phyloP scores from a whole-genome alignment of 2,797 vertebrate species.

The Podargus strigoides region DNA sequence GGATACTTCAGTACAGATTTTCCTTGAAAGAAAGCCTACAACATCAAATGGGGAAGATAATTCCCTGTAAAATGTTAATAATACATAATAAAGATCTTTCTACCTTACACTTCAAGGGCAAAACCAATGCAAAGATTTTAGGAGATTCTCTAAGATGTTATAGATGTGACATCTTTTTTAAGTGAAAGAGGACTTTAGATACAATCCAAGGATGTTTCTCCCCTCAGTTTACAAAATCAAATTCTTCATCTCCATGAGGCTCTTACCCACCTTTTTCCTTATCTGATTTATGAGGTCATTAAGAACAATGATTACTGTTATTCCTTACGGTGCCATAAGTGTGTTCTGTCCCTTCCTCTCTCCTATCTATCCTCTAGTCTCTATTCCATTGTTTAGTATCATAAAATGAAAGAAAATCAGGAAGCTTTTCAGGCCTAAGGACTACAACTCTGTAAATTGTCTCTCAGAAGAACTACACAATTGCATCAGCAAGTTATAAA shows the following conservation, averaged over 20 bases:
- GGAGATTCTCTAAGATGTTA: not conserved
- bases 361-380: not conserved
- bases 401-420: not conserved
- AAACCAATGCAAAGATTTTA: not conserved
- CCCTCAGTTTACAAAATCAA: not conserved
- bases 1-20: not conserved
- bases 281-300: not conserved
- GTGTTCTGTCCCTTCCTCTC: not conserved
- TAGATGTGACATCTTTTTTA: not conserved
- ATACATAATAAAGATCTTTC: not conserved
- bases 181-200: not conserved
- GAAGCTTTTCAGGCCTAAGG: not conserved
- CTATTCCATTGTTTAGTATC: not conserved
- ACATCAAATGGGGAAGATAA: not conserved
- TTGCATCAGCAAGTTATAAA: not conserved
- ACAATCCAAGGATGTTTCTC: not conserved
- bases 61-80: not conserved
- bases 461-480: not conserved
- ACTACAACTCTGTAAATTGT: not conserved
- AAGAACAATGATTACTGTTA: not conserved
- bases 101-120: not conserved
- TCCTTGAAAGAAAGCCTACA: not conserved
- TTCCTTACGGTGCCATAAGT: not conserved
- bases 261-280: not conserved
- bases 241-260: not conserved